A percentile compares a stretch with the other conserved stretches of the same genome.
Evolutionary conservation across 2,113 vertebrate genomes (phyloP).

Genomic region (Anarrhichthys ocellatus): DNA sequence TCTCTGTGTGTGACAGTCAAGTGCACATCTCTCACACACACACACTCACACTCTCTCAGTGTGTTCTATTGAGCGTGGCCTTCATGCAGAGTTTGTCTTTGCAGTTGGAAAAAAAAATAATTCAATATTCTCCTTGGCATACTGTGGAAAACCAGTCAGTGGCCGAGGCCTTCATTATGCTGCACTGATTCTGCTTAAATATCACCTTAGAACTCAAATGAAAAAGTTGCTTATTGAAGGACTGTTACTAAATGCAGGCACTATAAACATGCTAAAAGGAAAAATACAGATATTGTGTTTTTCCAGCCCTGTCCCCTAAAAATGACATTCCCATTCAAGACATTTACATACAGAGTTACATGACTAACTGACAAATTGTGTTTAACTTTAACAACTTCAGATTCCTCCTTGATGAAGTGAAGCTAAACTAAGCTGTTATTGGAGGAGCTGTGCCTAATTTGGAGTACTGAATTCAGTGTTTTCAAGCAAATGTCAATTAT

Average conservation of each 20-base stretch:
- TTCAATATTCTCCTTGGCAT: slow-evolving; percentile 44
- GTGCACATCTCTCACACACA: background rate
- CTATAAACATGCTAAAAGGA: no score
- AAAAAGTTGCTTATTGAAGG: background rate
- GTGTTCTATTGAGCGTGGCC: slow-evolving; percentile 48
- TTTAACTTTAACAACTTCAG: background rate
- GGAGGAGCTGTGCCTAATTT: no score
- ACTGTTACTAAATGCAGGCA: no score
- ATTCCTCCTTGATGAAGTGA: background rate
- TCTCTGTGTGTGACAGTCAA: slow-evolving; percentile 26
- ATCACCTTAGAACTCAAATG: background rate
- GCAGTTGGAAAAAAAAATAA: background rate
- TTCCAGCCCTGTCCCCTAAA: no score
- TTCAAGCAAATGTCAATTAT: background rate
- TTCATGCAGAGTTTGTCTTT: slow-evolving; percentile 55
- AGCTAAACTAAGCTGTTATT: background rate
- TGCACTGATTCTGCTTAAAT: background rate
- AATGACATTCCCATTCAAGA: no score
- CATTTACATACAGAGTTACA: no score
- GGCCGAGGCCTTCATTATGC: background rate
- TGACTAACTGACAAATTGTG: background rate
- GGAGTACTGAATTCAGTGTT: background rate
- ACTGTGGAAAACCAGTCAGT: slow-evolving; percentile 10
- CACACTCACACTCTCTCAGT: background rate
- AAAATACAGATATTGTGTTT: no score